Evolutionary conservation across 2,113 vertebrate genomes (phyloP).

Genomic region (Hymenochirus boettgeri): DNA sequence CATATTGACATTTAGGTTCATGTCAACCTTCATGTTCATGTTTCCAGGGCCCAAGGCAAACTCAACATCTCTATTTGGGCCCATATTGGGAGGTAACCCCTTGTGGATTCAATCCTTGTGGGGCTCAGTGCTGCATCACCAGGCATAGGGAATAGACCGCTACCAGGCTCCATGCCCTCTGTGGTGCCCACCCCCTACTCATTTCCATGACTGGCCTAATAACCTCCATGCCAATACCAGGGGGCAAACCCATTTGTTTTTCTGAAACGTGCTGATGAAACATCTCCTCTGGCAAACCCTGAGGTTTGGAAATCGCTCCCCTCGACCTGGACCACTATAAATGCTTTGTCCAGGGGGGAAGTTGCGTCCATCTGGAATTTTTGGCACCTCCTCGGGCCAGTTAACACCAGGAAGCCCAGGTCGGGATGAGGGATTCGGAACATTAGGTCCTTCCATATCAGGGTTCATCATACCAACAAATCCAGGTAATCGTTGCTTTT

Average conservation of each 20-base stretch:
- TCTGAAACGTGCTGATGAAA: conserved; percentile 92
- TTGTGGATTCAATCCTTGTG: conserved; percentile 81
- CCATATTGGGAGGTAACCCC: conserved; percentile 69
- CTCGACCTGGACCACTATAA: conserved; percentile 88
- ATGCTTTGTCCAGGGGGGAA: conserved; percentile 88
- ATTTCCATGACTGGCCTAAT: conserved; percentile 76
- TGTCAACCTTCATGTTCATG: conserved; percentile 73
- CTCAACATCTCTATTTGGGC: conserved; percentile 76
- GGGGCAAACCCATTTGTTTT: conserved; percentile 85
- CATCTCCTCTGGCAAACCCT: conserved; percentile 87
- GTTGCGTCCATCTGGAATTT: conserved; percentile 86
- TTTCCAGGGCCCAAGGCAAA: conserved; percentile 86
- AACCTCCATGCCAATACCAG: conserved; percentile 80
- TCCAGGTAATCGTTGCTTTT: conserved; percentile 88
- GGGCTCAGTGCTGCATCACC: conserved; percentile 93
- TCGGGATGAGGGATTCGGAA: conserved; percentile 72
- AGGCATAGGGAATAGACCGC: conserved; percentile 85
- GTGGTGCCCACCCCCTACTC: conserved; percentile 85
- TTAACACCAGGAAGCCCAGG: conserved; percentile 81
- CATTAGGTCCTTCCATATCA: conserved; percentile 81
- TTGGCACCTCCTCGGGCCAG: conserved; percentile 95
- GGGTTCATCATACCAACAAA: conserved; percentile 95
- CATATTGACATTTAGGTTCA: conserved; percentile 71
- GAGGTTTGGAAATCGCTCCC: conserved; percentile 90
- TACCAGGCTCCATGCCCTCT: conserved; percentile 89